These are phyloP conservation scores for Dipodomys ordii DNA, from an alignment of 2,113 vertebrate genomes.

Conservation along the genomic window DNA sequence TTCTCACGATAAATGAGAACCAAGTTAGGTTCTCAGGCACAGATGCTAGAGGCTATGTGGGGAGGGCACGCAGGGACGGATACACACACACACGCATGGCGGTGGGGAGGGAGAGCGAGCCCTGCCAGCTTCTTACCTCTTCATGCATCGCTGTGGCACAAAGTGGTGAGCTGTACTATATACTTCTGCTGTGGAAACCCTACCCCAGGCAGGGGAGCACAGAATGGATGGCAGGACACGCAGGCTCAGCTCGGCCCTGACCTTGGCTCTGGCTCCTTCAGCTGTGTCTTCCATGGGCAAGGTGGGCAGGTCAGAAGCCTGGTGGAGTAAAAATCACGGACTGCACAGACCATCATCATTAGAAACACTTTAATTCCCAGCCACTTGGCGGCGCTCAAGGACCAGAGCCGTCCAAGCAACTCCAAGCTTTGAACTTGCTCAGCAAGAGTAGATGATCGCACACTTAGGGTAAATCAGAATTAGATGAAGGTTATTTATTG, in stretches of 20 bases:
- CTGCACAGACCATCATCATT: conserved; percentile 72
- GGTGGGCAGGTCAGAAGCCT: background rate
- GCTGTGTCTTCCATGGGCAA: background rate
- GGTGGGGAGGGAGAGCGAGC: background rate
- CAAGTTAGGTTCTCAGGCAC: background rate
- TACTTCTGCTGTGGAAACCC: background rate
- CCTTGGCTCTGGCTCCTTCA: background rate
- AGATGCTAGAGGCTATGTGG: background rate
- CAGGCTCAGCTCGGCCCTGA: background rate
- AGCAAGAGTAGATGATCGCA: conserved; percentile 55
- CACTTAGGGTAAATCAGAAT: conserved; percentile 61
- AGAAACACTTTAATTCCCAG: conserved; percentile 79
- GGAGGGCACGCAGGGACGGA: no score
- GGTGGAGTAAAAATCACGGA: background rate
- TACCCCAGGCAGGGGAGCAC: background rate
- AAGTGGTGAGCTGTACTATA: no score
- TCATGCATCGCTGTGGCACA: background rate
- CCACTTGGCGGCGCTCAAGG: conserved; percentile 34
- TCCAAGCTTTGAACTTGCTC: conserved; percentile 1
- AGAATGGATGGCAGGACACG: background rate
- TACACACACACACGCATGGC: no score
- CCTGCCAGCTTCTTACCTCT: background rate
- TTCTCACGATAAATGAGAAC: background rate
- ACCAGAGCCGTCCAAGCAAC: conserved; percentile 7
- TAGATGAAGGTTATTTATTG: conserved; percentile 88